A percentile compares a stretch with the other conserved stretches of the same genome.
Conservation (phyloP, 2,888 invertebrate genomes). For the Drosophila nr. perissopoda region DNA sequence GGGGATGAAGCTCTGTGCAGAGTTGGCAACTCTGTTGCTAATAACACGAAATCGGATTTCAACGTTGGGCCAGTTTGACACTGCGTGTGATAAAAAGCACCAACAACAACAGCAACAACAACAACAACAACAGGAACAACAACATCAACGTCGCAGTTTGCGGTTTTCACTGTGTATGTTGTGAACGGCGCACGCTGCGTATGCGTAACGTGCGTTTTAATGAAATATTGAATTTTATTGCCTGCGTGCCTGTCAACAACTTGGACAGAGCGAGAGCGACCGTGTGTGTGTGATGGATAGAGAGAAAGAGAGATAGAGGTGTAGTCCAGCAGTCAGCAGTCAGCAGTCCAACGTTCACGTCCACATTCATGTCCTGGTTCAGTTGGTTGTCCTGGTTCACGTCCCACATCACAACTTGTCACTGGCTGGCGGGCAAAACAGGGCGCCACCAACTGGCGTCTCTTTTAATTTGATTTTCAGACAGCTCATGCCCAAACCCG, state of each 20-base stretch:
- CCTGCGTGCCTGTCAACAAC: slow-evolving; percentile 83
- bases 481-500: slow-evolving; percentile 36
- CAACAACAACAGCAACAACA: slow-evolving; percentile 41
- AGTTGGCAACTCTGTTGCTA: slow-evolving; percentile 47
- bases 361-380: slow-evolving; percentile 14
- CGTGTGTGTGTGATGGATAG: background rate
- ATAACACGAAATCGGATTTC: slow-evolving; percentile 79
- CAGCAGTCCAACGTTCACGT: slow-evolving; percentile 3
- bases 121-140: slow-evolving; percentile 5
- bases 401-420: slow-evolving; percentile 74
- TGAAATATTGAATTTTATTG: slow-evolving; percentile 84
- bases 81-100: slow-evolving; percentile 78
- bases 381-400: slow-evolving; percentile 9
- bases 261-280: slow-evolving; percentile 34
- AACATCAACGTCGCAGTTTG: slow-evolving; percentile 48
- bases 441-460: slow-evolving; percentile 59
- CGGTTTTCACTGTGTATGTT: slow-evolving; percentile 28
- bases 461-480: slow-evolving; percentile 78
- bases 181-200: slow-evolving; percentile 68
- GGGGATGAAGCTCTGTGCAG: background rate
- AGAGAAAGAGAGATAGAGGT: too few species aligned
- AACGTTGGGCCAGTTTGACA: slow-evolving; percentile 55
- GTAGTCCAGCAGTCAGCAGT: slow-evolving; percentile 6
- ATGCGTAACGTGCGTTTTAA: slow-evolving; percentile 81
- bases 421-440: slow-evolving; percentile 70